Percentiles rank a stretch among this genome's conserved stretches.
Evolutionary conservation across 2,888 invertebrate genomes (phyloP).

Genomic region (Sphaerophoria taeniata): DNA sequence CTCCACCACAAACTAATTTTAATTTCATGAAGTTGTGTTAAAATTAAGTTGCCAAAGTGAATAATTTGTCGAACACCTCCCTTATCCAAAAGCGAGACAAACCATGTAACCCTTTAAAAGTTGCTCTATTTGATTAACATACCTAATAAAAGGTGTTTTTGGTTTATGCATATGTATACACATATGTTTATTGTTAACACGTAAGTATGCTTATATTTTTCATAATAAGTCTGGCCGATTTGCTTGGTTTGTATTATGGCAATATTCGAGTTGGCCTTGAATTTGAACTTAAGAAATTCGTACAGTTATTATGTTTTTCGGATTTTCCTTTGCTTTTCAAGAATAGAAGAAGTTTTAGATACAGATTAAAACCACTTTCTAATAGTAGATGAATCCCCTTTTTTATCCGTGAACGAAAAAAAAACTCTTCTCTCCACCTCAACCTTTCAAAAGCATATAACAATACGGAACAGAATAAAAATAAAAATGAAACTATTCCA

Average conservation of each 20-base stretch:
- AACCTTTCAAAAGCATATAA: too few species aligned
- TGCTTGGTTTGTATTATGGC: neutral
- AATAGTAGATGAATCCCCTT: too few species aligned
- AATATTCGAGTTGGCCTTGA: neutral
- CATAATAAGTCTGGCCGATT: neutral
- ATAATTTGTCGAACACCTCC: conserved; percentile 2
- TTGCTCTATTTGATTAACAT: conserved; percentile 35
- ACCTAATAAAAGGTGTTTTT: conserved; percentile 19
- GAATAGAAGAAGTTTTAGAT: too few species aligned
- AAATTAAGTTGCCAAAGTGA: neutral
- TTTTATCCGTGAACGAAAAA: too few species aligned
- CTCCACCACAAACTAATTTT: conserved; percentile 4
- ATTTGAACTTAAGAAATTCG: too few species aligned
- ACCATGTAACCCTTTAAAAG: neutral
- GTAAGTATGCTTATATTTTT: conserved; percentile 15
- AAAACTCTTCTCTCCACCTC: too few species aligned
- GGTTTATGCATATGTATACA: neutral
- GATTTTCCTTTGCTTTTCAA: too few species aligned
- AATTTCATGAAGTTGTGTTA: conserved; percentile 10
- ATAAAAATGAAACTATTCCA: too few species aligned
- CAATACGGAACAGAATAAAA: too few species aligned
- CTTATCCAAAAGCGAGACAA: neutral
- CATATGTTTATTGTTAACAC: neutral
- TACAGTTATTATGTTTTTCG: too few species aligned
- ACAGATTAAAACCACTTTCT: too few species aligned